These are phyloP conservation scores for Calephelis virginiensis DNA, from an alignment of 1,140 invertebrate genomes.

Conservation along the genomic window DNA sequence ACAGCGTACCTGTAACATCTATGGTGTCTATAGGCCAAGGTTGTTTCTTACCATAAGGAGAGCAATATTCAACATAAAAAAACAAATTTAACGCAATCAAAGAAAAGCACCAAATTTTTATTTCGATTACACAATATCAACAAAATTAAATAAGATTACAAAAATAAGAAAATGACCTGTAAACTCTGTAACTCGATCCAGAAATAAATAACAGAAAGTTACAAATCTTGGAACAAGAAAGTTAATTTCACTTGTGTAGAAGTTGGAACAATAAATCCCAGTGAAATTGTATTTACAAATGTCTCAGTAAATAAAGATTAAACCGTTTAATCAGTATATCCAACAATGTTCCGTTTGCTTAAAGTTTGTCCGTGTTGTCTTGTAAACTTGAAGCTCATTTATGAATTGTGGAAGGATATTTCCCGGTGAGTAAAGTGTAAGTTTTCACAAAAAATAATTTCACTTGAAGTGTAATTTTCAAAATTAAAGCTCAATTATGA, in stretches of 20 bases:
- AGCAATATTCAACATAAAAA: no score
- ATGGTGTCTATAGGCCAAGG: no score
- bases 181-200: not conserved
- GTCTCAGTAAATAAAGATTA: constrained; percentile 72
- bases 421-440: not conserved
- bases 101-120: no score
- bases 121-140: no score
- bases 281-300: constrained; percentile 61
- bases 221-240: constrained; percentile 27
- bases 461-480: no score
- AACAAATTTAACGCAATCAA: no score
- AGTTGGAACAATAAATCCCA: constrained; percentile 65
- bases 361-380: constrained; percentile 57
- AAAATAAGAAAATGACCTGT: not conserved
- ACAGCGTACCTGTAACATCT: no score
- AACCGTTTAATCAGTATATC: constrained; percentile 69
- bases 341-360: constrained; percentile 44
- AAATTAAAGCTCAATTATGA: not conserved
- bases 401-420: not conserved
- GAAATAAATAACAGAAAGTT: constrained; percentile 32
- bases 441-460: not conserved
- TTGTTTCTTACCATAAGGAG: no score
- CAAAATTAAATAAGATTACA: no score
- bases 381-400: not conserved
- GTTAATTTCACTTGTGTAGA: constrained; percentile 57